phyloP scores from a whole-genome alignment of 2,888 invertebrate species.

The Byasa hedistus region DNA sequence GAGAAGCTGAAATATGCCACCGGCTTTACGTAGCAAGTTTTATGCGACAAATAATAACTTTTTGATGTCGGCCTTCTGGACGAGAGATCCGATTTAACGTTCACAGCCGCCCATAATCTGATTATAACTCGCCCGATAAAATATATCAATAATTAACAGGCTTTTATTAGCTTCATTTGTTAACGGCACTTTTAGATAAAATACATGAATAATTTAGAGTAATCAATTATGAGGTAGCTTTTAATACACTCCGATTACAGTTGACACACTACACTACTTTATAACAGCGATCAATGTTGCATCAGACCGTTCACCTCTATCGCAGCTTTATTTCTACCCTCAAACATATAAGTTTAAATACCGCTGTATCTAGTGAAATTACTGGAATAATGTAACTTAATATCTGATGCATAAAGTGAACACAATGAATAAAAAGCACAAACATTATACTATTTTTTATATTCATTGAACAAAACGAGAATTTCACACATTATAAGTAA shows the following conservation, averaged over 20 bases:
- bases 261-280: background rate
- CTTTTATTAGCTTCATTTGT: constrained; percentile 1
- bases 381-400: too few relatives aligned
- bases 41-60: constrained; percentile 62
- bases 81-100: constrained; percentile 43
- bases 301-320: too few relatives aligned
- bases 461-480: too few relatives aligned
- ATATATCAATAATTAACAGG: constrained; percentile 3
- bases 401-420: too few relatives aligned
- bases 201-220: background rate
- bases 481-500: too few relatives aligned
- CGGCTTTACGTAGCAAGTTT: constrained; percentile 58
- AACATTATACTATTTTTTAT: too few relatives aligned
- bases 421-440: too few relatives aligned
- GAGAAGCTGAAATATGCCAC: constrained; percentile 47
- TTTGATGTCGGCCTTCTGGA: constrained; percentile 49
- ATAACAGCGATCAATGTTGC: too few relatives aligned
- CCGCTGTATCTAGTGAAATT: too few relatives aligned
- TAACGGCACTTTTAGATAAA: background rate
- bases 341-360: too few relatives aligned
- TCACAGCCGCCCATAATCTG: constrained; percentile 2
- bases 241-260: background rate
- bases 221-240: background rate
- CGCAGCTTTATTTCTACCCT: too few relatives aligned
- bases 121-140: constrained; percentile 5